Base-by-base conservation (phyloP, 2,888 invertebrate species). In the Carpatolechia fugitivella region DNA sequence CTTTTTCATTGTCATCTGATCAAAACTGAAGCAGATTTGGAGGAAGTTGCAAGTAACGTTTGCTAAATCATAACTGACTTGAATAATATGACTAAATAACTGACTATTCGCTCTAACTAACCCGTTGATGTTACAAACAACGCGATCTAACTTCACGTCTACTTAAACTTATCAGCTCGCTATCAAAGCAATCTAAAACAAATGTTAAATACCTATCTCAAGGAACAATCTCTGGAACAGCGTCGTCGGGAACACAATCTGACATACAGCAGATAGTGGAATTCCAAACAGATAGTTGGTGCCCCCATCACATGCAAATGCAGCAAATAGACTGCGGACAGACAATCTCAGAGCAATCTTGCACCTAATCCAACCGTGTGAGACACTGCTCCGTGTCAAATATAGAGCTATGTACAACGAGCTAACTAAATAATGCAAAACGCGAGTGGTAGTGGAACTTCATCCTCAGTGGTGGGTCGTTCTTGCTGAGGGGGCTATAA, bases 291-390 rank as follows among this genome's bases (percentile, higher is more conserved):
- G 44, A 44, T 44, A 44, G 44, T 29, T 44, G 44, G 44, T n/a
- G 24, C 44, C 29, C 44, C 44, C 44, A 44, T 48, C 33, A 33
- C 18, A 48, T 48, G 48, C 48, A 48, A 53, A 14, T 46, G 53
- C 46, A 36, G 18, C 46, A 46, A 54, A 54, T 48, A 48, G 35
- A 24, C 29, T 44, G 55, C 35, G 20, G 36, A 47, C 41, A 51
- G 40, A 24, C 56, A 53, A 59, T 55, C 52, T 56, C 55, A 16
- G 33, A 44, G 50, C 55, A 41, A 53, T 58, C 53, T 41, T 30
- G 46, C 41, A 56, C 38, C 56, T 53, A 53, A 59, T 56, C 55
- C 51, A 40, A 53, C 30, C 36, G 38, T 52, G 52, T 33, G 35
- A 31, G 48, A 56, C 40, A 44, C 13, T 11, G 20, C 29, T 29